phyloP scores from a whole-genome alignment of 2,113 vertebrate species.

The Nothobranchius furzeri region DNA sequence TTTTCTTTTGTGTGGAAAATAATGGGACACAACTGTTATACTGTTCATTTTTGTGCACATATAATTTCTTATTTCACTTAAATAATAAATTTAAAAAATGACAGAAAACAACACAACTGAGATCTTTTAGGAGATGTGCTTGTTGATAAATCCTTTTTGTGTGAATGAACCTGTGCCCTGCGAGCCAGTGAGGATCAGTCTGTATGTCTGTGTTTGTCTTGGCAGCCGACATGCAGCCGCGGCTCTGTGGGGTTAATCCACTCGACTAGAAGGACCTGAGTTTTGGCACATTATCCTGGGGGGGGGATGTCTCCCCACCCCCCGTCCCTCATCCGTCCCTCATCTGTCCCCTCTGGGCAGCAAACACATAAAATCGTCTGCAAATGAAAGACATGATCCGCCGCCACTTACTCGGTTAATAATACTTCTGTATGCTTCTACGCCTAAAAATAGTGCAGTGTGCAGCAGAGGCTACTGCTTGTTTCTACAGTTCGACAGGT shows the following conservation, averaged over 20 bases:
- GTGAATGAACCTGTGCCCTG: neutral
- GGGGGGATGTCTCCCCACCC: slow-evolving; percentile 29
- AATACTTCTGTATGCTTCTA: slow-evolving; percentile 30
- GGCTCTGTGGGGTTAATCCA: slow-evolving; percentile 62
- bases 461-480: slow-evolving; percentile 25
- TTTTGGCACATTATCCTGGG: slow-evolving; percentile 51
- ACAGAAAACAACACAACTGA: neutral
- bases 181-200: slow-evolving; percentile 1
- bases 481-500: slow-evolving; percentile 35
- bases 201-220: slow-evolving; percentile 39
- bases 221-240: slow-evolving; percentile 48
- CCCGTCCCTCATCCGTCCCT: slow-evolving; percentile 5
- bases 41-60: too few relatives aligned
- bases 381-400: slow-evolving; percentile 57
- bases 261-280: slow-evolving; percentile 62
- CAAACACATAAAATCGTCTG: slow-evolving; percentile 62
- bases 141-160: slow-evolving; percentile 12
- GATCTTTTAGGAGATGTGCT: neutral
- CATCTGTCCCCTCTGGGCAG: slow-evolving; percentile 28
- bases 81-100: neutral
- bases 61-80: neutral
- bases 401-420: slow-evolving; percentile 48
- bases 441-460: slow-evolving; percentile 48
- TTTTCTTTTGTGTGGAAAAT: too few relatives aligned
- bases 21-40: too few relatives aligned